Conservation (phyloP, 2,888 invertebrate genomes). For the Patella ulyssiponensis region DNA sequence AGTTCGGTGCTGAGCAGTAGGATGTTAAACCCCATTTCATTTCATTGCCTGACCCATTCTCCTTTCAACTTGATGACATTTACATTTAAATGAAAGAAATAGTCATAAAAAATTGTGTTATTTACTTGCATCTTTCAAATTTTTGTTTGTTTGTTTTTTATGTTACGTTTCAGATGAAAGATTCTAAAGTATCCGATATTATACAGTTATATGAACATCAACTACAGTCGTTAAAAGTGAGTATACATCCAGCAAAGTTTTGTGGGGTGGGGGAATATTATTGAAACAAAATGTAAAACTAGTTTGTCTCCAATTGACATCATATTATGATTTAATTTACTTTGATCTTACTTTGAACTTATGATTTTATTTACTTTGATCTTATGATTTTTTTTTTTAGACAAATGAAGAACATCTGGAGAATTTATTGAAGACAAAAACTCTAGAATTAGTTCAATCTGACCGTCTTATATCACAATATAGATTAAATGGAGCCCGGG, state of each 20-base stretch:
- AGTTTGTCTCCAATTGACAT: no score
- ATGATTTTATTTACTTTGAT: not conserved
- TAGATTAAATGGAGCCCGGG: conserved; percentile 61
- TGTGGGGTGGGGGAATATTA: no score
- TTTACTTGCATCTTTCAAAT: not conserved
- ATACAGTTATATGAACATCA: conserved; percentile 69
- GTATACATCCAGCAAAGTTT: not conserved
- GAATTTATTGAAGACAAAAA: conserved; percentile 70
- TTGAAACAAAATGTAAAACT: no score
- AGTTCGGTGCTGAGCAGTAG: no score
- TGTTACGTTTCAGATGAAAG: conserved; percentile 60
- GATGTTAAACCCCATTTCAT: no score
- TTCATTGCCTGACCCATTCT: no score
- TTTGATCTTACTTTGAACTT: no score
- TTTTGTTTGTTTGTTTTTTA: not conserved
- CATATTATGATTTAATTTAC: no score
- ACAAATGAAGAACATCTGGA: conserved; percentile 70
- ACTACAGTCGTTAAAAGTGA: conserved; percentile 65
- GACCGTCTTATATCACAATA: conserved; percentile 70
- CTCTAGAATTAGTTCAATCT: conserved; percentile 69
- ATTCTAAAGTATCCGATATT: conserved; percentile 63
- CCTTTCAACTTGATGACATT: not conserved
- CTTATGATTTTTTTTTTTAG: conserved; percentile 38
- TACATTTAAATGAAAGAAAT: not conserved
- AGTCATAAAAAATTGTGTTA: not conserved